Evolutionary conservation across 2,888 invertebrate species (phyloP).

Genomic region (Autographa gamma): DNA sequence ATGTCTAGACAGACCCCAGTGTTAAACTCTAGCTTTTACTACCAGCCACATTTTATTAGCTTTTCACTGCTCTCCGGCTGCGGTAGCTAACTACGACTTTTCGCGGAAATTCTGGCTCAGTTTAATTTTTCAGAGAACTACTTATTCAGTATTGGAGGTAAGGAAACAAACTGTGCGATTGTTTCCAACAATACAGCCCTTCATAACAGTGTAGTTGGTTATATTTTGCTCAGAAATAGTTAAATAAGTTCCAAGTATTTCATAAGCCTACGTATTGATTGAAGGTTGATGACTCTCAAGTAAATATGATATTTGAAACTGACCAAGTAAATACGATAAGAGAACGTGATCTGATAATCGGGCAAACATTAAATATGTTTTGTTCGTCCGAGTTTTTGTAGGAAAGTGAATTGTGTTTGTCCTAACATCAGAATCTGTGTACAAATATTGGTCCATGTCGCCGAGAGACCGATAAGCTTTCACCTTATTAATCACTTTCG

Average conservation of each 20-base stretch:
- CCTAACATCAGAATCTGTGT: constrained; percentile 38
- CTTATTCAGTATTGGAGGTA: constrained; percentile 11
- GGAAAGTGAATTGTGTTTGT: constrained; percentile 27
- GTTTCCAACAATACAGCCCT: constrained; percentile 10
- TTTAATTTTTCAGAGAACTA: constrained; percentile 35
- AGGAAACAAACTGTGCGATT: constrained; percentile 17
- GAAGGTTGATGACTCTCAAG: neutral
- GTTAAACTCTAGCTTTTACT: constrained; percentile 36
- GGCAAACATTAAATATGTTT: constrained; percentile 4
- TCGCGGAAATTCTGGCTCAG: constrained; percentile 22
- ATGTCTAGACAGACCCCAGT: constrained; percentile 70
- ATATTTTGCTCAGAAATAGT: neutral
- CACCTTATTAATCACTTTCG: constrained; percentile 43
- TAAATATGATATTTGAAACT: neutral
- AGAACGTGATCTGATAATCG: neutral
- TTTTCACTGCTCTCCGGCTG: constrained; percentile 39
- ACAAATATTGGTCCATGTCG: constrained; percentile 38
- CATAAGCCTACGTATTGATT: neutral
- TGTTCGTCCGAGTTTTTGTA: constrained; percentile 3
- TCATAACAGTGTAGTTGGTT: neutral
- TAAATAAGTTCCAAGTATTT: neutral
- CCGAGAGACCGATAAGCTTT: constrained; percentile 44
- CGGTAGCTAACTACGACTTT: constrained; percentile 23
- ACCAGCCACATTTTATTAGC: constrained; percentile 48
- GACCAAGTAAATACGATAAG: neutral